A percentile compares a stretch with the other conserved stretches of the same genome.
Conservation (phyloP, 2,888 invertebrate species). For the Tenthredo scrophulariae region DNA sequence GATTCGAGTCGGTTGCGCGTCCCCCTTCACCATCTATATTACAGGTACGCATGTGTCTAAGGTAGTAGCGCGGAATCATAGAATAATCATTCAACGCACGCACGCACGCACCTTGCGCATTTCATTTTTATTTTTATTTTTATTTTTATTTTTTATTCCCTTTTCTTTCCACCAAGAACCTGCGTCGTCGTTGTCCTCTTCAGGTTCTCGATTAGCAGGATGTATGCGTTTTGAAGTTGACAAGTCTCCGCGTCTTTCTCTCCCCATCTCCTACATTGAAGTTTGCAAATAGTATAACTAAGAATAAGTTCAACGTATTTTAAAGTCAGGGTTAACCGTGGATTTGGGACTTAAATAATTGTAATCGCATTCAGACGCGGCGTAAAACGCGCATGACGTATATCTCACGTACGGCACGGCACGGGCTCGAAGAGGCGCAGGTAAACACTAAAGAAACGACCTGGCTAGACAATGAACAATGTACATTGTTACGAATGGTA, state of each 20-base stretch:
- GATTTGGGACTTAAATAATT: constrained; percentile 4
- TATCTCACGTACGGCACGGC: constrained; percentile 28
- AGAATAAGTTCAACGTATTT: neutral
- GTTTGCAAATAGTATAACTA: neutral
- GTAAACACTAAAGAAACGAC: constrained; percentile 65
- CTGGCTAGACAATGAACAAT: constrained; percentile 77
- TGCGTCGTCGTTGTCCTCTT: neutral
- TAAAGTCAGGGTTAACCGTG: neutral
- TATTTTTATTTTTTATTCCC: neutral
- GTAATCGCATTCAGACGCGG: constrained; percentile 22
- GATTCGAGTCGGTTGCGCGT: constrained; percentile 43
- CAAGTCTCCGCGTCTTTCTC: neutral
- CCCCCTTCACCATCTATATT: constrained; percentile 40
- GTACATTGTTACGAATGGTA: constrained; percentile 78
- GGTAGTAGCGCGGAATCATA: neutral
- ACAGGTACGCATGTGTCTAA: constrained; percentile 25
- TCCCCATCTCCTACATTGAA: too few species aligned
- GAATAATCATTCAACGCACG: constrained; percentile 8
- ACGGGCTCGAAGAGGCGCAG: constrained; percentile 57
- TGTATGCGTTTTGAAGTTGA: neutral
- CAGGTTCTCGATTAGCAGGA: neutral
- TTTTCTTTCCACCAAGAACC: neutral
- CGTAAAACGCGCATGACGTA: constrained; percentile 28
- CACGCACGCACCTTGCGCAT: constrained; percentile 44
- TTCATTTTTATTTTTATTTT: neutral